phyloP scores from a whole-genome alignment of 2,797 vertebrate genomes.

The Pogonophryne albipinna region DNA sequence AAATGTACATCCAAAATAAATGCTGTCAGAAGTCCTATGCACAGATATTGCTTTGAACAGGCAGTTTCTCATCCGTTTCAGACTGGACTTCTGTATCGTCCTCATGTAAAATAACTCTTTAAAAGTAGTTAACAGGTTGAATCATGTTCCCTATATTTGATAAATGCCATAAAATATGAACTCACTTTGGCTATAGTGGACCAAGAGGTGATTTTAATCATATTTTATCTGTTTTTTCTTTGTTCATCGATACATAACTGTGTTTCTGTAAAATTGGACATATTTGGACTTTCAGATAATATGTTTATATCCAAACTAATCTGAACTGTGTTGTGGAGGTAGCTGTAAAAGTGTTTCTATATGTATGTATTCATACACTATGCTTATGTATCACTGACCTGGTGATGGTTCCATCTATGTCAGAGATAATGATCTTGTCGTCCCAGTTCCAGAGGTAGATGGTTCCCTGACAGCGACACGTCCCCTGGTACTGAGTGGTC shows the following conservation, averaged over 20 bases:
- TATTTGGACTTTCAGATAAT: too few relatives aligned
- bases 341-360: background rate
- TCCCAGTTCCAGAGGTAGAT: slow-evolving; percentile 99
- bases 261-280: background rate
- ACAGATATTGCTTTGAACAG: background rate
- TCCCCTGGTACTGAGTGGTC: slow-evolving; percentile 98
- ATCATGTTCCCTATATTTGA: background rate
- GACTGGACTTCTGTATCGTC: background rate
- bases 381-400: slow-evolving; percentile 78
- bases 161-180: too few relatives aligned
- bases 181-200: background rate
- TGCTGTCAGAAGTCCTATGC: background rate
- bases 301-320: background rate
- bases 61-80: background rate
- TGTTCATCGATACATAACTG: background rate
- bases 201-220: background rate
- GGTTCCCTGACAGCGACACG: slow-evolving; percentile 96
- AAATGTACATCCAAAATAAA: background rate
- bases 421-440: slow-evolving; percentile 97
- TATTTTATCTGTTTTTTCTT: background rate
- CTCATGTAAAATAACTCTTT: background rate
- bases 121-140: background rate
- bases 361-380: background rate
- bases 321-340: background rate
- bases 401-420: slow-evolving; percentile 98